Evolutionary conservation across 2,888 invertebrate genomes (phyloP).

Genomic region (Neria commutata): DNA sequence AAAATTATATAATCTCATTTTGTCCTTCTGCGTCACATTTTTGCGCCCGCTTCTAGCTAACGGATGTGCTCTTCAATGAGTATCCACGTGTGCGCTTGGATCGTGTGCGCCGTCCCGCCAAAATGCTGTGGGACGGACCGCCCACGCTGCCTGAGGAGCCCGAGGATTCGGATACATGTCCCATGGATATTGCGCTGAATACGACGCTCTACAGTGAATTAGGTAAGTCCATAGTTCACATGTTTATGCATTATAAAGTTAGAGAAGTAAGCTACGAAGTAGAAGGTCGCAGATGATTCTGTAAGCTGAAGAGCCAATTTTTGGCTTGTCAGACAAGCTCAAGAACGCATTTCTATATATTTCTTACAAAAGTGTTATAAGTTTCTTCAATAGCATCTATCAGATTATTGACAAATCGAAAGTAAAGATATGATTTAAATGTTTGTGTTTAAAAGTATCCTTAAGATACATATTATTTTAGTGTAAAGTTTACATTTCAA

Average conservation of each 20-base stretch:
- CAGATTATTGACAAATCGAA: no score
- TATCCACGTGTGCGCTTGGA: constrained; percentile 71
- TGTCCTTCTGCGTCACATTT: neutral
- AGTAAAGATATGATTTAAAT: no score
- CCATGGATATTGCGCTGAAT: constrained; percentile 58
- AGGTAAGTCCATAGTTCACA: constrained; percentile 52
- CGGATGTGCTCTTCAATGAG: constrained; percentile 61
- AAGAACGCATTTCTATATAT: no score
- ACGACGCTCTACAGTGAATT: constrained; percentile 60
- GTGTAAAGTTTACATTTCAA: no score
- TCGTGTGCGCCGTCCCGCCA: constrained; percentile 66
- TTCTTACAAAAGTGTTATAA: no score
- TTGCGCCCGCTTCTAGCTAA: constrained; percentile 44
- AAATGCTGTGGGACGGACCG: constrained; percentile 66
- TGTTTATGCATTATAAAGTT: neutral
- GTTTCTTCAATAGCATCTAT: no score
- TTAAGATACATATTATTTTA: no score
- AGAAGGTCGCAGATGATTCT: constrained; percentile 7
- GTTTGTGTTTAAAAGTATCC: no score
- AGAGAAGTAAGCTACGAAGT: neutral
- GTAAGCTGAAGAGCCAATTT: no score
- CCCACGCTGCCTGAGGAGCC: constrained; percentile 70
- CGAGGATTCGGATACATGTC: constrained; percentile 63
- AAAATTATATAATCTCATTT: neutral
- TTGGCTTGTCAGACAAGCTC: no score